phyloP scores from a whole-genome alignment of 2,113 vertebrate genomes.

The Sciurus niger region DNA sequence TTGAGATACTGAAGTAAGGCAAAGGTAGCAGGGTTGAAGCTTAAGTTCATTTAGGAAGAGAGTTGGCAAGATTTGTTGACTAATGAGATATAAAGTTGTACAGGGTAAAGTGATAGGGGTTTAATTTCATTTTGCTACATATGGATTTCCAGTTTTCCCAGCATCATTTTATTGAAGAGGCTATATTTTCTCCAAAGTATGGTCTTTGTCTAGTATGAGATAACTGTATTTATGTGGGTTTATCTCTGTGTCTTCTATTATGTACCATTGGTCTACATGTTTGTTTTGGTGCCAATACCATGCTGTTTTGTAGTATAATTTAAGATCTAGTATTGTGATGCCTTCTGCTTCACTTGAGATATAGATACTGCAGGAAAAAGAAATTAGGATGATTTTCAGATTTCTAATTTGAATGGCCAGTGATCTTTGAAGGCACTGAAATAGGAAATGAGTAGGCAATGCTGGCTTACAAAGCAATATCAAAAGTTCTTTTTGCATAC shows the following conservation, averaged over 20 bases:
- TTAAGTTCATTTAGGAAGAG: not conserved
- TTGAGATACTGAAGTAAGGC: not conserved
- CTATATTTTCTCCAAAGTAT: too few relatives aligned
- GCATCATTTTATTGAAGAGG: too few relatives aligned
- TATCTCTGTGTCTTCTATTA: too few relatives aligned
- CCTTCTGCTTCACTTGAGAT: not conserved
- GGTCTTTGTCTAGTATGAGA: too few relatives aligned
- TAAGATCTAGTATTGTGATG: too few relatives aligned
- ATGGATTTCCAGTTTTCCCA: too few relatives aligned
- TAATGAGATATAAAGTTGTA: not conserved
- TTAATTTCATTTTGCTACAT: too few relatives aligned
- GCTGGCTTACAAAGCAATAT: not conserved
- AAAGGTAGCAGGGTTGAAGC: not conserved
- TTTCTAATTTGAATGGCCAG: not conserved
- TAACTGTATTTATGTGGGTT: too few relatives aligned
- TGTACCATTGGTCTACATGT: too few relatives aligned
- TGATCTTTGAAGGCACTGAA: not conserved
- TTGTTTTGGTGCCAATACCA: too few relatives aligned
- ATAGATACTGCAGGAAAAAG: not conserved
- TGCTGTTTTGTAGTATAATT: too few relatives aligned
- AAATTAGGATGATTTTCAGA: not conserved
- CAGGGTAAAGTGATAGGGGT: too few relatives aligned
- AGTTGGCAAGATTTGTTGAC: not conserved
- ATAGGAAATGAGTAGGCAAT: not conserved
- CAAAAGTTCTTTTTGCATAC: not conserved